Conservation (phyloP, 2,888 invertebrate genomes). For the Balanococcus diminutus region DNA sequence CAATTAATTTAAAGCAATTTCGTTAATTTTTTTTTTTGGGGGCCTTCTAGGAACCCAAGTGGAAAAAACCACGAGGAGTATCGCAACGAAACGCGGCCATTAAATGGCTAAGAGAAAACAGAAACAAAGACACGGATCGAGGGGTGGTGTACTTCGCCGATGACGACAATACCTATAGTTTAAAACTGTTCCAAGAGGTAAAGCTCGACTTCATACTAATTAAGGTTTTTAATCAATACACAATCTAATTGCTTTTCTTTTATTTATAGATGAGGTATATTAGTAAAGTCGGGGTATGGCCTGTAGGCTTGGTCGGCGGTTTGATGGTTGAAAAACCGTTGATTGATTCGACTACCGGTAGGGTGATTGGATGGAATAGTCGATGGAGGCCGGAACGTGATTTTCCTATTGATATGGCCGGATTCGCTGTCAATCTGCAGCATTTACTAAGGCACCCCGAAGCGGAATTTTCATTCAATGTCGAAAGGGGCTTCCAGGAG, state of each 20-base stretch:
- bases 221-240: too few relatives aligned
- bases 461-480: conserved; percentile 77
- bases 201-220: too few relatives aligned
- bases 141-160: conserved; percentile 94
- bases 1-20: background rate
- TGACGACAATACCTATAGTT: conserved; percentile 92
- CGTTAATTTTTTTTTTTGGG: background rate
- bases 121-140: conserved; percentile 66
- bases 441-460: conserved; percentile 72
- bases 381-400: conserved; percentile 89
- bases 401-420: conserved; percentile 98
- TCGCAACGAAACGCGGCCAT: conserved; percentile 87
- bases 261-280: conserved; percentile 78
- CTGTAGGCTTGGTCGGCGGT: conserved; percentile 95
- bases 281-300: conserved; percentile 87
- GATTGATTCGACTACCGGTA: conserved; percentile 69
- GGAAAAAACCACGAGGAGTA: conserved; percentile 85
- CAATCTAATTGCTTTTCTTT: too few relatives aligned
- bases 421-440: conserved; percentile 85
- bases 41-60: conserved; percentile 68
- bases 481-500: conserved; percentile 88
- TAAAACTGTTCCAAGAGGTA: conserved; percentile 89
- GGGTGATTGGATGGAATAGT: conserved; percentile 71
- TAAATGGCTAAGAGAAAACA: conserved; percentile 76
- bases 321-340: conserved; percentile 90